Base-by-base conservation (phyloP, 2,888 invertebrate genomes). In the Cantharis rustica region DNA sequence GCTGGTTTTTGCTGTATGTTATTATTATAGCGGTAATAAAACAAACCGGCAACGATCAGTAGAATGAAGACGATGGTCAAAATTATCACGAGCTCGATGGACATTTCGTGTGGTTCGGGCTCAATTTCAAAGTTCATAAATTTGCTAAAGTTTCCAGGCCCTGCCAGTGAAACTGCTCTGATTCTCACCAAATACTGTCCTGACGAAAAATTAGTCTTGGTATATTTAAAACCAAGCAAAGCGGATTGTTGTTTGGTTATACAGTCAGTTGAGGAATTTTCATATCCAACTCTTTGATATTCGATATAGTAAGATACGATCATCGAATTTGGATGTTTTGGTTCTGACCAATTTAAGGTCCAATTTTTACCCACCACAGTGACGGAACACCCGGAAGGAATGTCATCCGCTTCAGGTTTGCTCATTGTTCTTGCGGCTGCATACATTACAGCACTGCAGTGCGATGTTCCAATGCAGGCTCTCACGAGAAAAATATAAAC, bases 291-390 rank as follows among this genome's bases (percentile, higher is more conserved):
- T 74, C 86, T 87, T 77, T 88, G 88, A 82, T 91, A 90, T 79
- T 91, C 90, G 9, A 93, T 85, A 17, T 90, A 88, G 84, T 93
- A 95, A 0, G 91, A 90, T 5, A 94, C 87, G 7, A 93, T 90
- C 2, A 91, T 83, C 0, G 93, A 92, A 84, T 95, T 95, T 0
- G 94, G 93, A 16, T 89, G 79, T 11, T 82, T 81, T 0, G 94
- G 94, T 78, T 91, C 88, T 0, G 87, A 85, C 94, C 95, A 95
- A 9, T 79, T 81, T 0, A 91, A 75, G 10, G 79, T 75, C 10
- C 84, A 83, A 5, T 81, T 73, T 10, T 79, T 75, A 0, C 78
- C 75, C 13, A 82, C 79, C 5, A 81, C 75, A 3, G 80, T 73
- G 0, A 84, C 82, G 5, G 74, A 76, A 0, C 86, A 77, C 16